A percentile compares a stretch with the other conserved stretches of the same genome.
Conservation (phyloP, 2,888 invertebrate genomes). For the Caenorhabditis sp. region DNA sequence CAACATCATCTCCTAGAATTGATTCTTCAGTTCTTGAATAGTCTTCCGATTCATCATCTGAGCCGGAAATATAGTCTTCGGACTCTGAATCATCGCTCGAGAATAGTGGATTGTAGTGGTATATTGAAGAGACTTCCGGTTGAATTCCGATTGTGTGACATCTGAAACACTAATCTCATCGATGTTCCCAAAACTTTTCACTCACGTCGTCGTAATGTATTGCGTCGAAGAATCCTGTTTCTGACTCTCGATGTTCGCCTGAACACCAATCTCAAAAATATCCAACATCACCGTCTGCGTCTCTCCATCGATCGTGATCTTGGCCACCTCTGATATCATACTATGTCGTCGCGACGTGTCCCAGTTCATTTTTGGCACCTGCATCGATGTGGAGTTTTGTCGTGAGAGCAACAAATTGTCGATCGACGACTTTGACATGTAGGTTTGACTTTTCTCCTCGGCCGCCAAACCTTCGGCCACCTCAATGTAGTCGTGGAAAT, state of each 20-base stretch:
- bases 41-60: constrained; percentile 10
- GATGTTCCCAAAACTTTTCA: background rate
- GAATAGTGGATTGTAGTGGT: constrained; percentile 5
- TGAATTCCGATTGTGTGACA: constrained; percentile 53
- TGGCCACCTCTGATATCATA: background rate
- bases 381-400: background rate
- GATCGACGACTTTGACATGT: constrained; percentile 22
- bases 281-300: background rate
- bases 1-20: background rate
- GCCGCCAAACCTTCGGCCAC: constrained; percentile 23
- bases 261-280: background rate
- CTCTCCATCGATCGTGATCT: background rate
- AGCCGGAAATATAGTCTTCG: background rate
- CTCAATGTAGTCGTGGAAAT: constrained; percentile 55
- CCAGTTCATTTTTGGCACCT: background rate
- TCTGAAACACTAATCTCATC: background rate
- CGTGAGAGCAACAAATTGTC: background rate
- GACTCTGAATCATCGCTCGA: background rate
- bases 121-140: constrained; percentile 63
- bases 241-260: background rate
- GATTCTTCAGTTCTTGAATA: background rate
- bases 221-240: background rate
- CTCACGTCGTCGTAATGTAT: background rate
- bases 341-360: background rate
- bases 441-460: constrained; percentile 11